phyloP scores from a whole-genome alignment of 1,140 invertebrate species.

The Euwallacea similis region DNA sequence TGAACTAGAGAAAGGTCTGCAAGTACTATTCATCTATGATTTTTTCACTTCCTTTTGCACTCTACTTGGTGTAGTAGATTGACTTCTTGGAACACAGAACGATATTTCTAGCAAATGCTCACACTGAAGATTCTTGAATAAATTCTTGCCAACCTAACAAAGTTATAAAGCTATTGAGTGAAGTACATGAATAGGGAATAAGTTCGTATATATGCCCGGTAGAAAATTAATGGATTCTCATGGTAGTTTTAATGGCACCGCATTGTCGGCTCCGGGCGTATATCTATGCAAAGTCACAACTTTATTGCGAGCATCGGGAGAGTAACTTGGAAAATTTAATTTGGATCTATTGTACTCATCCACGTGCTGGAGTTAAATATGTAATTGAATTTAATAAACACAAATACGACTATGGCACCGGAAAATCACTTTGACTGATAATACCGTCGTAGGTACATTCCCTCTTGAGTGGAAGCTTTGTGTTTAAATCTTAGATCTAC shows the following conservation, averaged over 20 bases:
- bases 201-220: slow-evolving; percentile 26
- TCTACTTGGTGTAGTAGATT: too few species aligned
- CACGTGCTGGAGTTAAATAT: slow-evolving; percentile 29
- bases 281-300: slow-evolving; percentile 38
- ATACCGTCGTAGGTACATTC: too few species aligned
- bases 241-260: slow-evolving; percentile 30
- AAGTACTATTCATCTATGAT: too few species aligned
- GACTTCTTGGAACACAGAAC: too few species aligned
- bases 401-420: slow-evolving; percentile 11
- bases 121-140: too few species aligned
- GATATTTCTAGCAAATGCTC: too few species aligned
- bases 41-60: too few species aligned
- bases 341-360: slow-evolving; percentile 28
- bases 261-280: slow-evolving; percentile 27
- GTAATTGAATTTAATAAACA: slow-evolving; percentile 33
- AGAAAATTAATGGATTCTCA: slow-evolving; percentile 34
- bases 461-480: too few species aligned
- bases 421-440: slow-evolving; percentile 21
- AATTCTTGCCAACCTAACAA: too few species aligned
- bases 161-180: slow-evolving; percentile 9
- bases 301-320: slow-evolving; percentile 35
- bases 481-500: too few species aligned
- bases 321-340: slow-evolving; percentile 38
- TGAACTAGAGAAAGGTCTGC: too few species aligned
- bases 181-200: slow-evolving; percentile 31